A percentile compares a stretch with the other conserved stretches of the same genome.
phyloP scores from a whole-genome alignment of 2,888 invertebrate species.

The Neelides folsomi region DNA sequence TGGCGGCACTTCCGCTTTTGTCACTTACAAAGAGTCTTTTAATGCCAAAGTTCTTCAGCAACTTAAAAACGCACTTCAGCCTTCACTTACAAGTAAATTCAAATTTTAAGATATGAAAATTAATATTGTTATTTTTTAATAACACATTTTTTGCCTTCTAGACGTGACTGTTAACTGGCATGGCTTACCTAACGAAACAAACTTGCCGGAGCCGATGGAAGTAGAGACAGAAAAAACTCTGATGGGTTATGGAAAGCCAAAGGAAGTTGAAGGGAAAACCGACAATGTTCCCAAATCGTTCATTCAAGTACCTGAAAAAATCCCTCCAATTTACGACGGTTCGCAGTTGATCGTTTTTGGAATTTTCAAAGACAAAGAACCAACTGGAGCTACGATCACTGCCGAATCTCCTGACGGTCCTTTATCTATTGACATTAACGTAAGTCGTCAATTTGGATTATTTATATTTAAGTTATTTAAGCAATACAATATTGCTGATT shows the following conservation, averaged over 20 bases:
- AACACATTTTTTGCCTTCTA: conserved; percentile 2
- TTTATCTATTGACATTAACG: conserved; percentile 13
- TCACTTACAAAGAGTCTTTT: conserved; percentile 33
- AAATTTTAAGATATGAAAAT: not conserved
- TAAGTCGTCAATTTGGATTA: not conserved
- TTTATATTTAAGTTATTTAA: no score
- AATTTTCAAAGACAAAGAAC: conserved; percentile 14
- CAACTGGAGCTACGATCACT: conserved; percentile 17
- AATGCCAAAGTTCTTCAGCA: conserved; percentile 33
- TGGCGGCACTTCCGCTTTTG: conserved; percentile 36
- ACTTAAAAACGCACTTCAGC: conserved; percentile 33
- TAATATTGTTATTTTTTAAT: conserved; percentile 2
- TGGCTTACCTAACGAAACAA: conserved; percentile 9
- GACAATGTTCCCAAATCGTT: conserved; percentile 3
- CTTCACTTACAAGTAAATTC: conserved; percentile 23
- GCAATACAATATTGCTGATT: no score
- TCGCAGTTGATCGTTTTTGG: conserved; percentile 29
- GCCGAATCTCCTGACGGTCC: conserved; percentile 30
- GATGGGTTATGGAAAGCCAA: conserved; percentile 31
- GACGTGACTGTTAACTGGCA: conserved; percentile 27
- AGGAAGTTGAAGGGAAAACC: conserved; percentile 3
- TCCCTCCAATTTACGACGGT: conserved; percentile 33
- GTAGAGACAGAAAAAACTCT: conserved; percentile 29
- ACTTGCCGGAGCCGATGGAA: not conserved
- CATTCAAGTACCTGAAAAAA: conserved; percentile 20